Percentiles rank a stretch among this genome's conserved stretches.
Evolutionary conservation across 2,888 invertebrate species (phyloP).

Genomic region (Cantharis nigra): DNA sequence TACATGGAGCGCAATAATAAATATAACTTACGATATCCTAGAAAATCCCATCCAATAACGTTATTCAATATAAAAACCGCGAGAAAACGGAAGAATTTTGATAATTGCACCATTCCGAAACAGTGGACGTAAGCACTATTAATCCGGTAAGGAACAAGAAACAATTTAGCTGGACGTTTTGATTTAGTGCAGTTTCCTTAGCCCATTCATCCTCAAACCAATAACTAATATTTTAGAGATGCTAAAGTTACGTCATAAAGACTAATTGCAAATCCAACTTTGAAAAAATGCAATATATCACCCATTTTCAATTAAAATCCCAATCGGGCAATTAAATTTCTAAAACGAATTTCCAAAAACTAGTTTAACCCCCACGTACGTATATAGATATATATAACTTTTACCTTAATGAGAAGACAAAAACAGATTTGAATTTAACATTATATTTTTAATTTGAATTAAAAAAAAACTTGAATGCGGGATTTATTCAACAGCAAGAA

Average conservation of each 20-base stretch:
- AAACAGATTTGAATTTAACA: neutral
- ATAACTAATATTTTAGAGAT: conserved; percentile 41
- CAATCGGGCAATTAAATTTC: neutral
- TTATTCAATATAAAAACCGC: conserved; percentile 39
- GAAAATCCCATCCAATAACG: conserved; percentile 37
- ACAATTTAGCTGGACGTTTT: conserved; percentile 43
- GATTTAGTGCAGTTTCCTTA: conserved; percentile 40
- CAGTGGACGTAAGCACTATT: conserved; percentile 46
- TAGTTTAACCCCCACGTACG: neutral
- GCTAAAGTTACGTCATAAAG: conserved; percentile 30
- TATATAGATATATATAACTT: neutral
- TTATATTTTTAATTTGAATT: neutral
- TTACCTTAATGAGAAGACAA: neutral
- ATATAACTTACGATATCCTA: conserved; percentile 37
- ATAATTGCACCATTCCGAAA: conserved; percentile 45
- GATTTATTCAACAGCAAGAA: conserved; percentile 10
- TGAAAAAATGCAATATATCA: neutral
- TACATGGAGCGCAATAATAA: conserved; percentile 33
- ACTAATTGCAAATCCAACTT: neutral
- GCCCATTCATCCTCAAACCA: conserved; percentile 37
- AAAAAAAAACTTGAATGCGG: neutral
- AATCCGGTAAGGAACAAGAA: conserved; percentile 46
- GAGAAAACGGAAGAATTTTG: conserved; percentile 41
- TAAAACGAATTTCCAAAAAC: neutral
- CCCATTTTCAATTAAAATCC: neutral